Conservation (phyloP, 2,113 vertebrate species). For the zebrafish (Danio rerio) region GRCz12tu NC_133192.1:17815501-17816000, state of each 20-base stretch:
- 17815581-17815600: slow-evolving; percentile 62
- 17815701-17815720: slow-evolving; percentile 27
- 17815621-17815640: slow-evolving; percentile 56
- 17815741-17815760: slow-evolving; percentile 38
- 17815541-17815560: slow-evolving; percentile 57
- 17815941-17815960: slow-evolving; percentile 52
- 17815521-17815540: slow-evolving; percentile 46
- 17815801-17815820: slow-evolving; percentile 30
- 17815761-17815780: slow-evolving; percentile 14
- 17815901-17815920: slow-evolving; percentile 30
- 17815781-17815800: background rate
- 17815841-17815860: slow-evolving; percentile 42
- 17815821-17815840: slow-evolving; percentile 22
- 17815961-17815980: background rate
- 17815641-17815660: slow-evolving; percentile 37
- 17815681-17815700: slow-evolving; percentile 30
- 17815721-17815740: slow-evolving; percentile 27
- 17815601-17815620: slow-evolving; percentile 58
- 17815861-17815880: slow-evolving; percentile 12
- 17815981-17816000: too few species aligned
- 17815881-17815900: slow-evolving; percentile 4
- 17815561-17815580: slow-evolving; percentile 60
- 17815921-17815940: slow-evolving; percentile 41
- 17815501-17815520: slow-evolving; percentile 45
- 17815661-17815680: slow-evolving; percentile 46